Base-by-base conservation (phyloP, 2,113 vertebrate species). In the Lagopus leucura region DNA sequence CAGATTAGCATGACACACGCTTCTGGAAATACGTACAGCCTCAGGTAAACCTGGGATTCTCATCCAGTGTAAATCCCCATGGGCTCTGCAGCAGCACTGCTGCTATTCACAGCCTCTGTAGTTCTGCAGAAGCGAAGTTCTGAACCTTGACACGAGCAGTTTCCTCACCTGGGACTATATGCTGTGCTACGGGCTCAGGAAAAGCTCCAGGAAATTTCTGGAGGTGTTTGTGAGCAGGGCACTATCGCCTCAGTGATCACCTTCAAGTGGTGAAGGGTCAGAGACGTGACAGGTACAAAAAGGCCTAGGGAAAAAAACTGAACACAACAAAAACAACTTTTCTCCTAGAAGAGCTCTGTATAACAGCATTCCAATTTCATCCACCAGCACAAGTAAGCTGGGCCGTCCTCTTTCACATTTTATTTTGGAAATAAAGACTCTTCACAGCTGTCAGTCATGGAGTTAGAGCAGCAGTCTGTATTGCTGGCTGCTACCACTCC, bases 311-410 rank as follows among this genome's bases (percentile, higher is more conserved):
- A 6, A 54, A 78, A 83, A 77, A 71, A 24, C 25, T 5, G 4
- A 38, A 63, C 4, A 16, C 17, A 63, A 17, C 4, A n/a, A 58
- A 58, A 58, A n/a, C 55, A 85, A 18, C 10, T 32, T 55, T 55
- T 52, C 11, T n/a, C 28, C 55, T 19, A 57, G 18, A 32, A 34
- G 34, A 89, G 45, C 42, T 77, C 58, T 85, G 92, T 88, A 58
- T 93, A 54, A 66, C 94, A 94, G 67, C 61, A 87, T 89, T 93
- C 69, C 45, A 50, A 71, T 95, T 93, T 74, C 77, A 61, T 55
- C 67, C 18, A 34, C 58, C 48, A 66, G 48, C 40, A 60, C 77
- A 74, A 90, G 32, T 70, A 80, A 79, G 12, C 84, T 45, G 18
- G 82, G 80, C 60, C 73, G 88, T 25, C 64, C 55, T 40, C 43